phyloP scores from a whole-genome alignment of 2,888 invertebrate species.

The Strigamia maritima region DNA sequence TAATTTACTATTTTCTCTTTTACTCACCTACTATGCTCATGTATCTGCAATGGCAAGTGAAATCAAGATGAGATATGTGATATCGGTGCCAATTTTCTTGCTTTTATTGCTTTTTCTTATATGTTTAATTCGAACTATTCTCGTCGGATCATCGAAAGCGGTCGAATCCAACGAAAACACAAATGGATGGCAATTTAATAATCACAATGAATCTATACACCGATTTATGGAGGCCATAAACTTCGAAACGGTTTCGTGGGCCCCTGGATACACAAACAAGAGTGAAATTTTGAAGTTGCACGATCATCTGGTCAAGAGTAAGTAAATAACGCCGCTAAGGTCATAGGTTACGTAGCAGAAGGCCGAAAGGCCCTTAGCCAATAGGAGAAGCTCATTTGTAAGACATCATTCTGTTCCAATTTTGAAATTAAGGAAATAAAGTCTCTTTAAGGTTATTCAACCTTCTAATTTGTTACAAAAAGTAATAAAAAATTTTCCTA shows the following conservation, averaged over 20 bases:
- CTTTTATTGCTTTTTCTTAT: neutral
- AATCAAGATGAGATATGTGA: neutral
- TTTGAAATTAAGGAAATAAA: too few species aligned
- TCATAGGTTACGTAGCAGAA: neutral
- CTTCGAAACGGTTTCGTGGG: conserved; percentile 47
- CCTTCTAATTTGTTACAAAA: neutral
- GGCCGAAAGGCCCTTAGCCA: neutral
- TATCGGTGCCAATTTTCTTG: neutral
- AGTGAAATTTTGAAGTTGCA: conserved; percentile 45
- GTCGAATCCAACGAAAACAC: neutral
- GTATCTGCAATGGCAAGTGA: neutral
- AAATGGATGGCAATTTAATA: neutral
- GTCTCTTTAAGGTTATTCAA: too few species aligned
- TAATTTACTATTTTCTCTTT: neutral
- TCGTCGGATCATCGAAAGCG: neutral
- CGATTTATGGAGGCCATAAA: conserved; percentile 46
- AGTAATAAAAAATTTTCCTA: conserved; percentile 29
- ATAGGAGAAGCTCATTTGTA: too few species aligned
- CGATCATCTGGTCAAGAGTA: conserved; percentile 46
- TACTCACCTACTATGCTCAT: neutral
- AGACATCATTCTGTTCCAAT: neutral
- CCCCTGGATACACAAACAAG: conserved; percentile 45
- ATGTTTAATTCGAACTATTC: neutral
- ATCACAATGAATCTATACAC: neutral
- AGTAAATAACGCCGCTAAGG: conserved; percentile 39